Conservation (phyloP, 1,140 invertebrate species). For the Scaptomyza graminum region DNA sequence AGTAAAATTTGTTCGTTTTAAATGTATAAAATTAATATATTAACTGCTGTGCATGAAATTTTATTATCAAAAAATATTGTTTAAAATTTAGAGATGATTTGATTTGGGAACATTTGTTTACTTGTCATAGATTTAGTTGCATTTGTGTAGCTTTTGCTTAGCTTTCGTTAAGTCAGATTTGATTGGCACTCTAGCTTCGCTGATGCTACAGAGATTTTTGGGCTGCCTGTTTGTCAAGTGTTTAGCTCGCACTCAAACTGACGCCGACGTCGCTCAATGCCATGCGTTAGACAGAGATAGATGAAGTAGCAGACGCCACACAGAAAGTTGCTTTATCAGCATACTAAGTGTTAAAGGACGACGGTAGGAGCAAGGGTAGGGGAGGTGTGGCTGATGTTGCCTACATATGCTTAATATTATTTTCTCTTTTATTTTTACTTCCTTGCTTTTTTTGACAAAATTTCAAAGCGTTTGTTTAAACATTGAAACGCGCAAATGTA, state of each 20-base stretch:
- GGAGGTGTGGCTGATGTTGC: background rate
- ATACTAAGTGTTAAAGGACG: slow-evolving; percentile 5
- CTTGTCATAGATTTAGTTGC: background rate
- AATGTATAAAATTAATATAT: no score
- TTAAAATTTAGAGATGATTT: no score
- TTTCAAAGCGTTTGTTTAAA: slow-evolving; percentile 13
- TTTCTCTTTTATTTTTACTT: slow-evolving; percentile 5
- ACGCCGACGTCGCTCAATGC: background rate
- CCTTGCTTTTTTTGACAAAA: slow-evolving; percentile 16
- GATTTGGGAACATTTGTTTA: background rate
- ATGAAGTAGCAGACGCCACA: background rate
- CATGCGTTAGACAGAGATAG: background rate
- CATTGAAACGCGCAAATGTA: slow-evolving; percentile 20
- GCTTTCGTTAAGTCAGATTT: background rate
- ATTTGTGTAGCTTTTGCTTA: no score
- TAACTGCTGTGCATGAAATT: no score
- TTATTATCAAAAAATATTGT: no score
- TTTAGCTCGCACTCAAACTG: slow-evolving; percentile 10
- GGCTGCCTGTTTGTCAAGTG: slow-evolving; percentile 16
- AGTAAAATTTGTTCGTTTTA: background rate
- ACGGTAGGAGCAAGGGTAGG: no score
- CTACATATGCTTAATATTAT: slow-evolving; percentile 8
- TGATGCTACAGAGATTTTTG: slow-evolving; percentile 9
- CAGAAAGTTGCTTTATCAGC: slow-evolving; percentile 18
- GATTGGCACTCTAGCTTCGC: slow-evolving; percentile 3